Base-by-base conservation (phyloP, 2,113 vertebrate species). In the Centropristis striata region DNA sequence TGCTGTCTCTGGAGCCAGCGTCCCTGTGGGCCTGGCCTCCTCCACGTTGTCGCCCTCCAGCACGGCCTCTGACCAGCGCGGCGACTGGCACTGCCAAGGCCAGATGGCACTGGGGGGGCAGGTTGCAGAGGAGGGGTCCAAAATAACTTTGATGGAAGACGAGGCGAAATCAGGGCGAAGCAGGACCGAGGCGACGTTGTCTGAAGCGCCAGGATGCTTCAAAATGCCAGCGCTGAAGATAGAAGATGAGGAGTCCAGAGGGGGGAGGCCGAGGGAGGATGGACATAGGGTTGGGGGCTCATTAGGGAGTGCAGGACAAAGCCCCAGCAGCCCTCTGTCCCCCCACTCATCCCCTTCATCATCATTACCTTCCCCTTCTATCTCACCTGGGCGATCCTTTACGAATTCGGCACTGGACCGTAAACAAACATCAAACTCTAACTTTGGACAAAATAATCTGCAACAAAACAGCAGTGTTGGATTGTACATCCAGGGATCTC, bases 31-130 rank as follows among this genome's bases (percentile, higher is more conserved):
- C 51, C 42, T 63, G 69, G 73, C 79, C 76, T 74, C 86, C 10
- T 81, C 90, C 59, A 66, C 69, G 27, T 0, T 95, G 57, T 67
- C 80, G 5, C 32, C 89, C 82, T 75, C 80, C 49, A 75, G 80
- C 72, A 32, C 46, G 5, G 58, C 76, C 55, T 75, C 88, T 77
- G 74, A 60, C 37, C 78, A n/a, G 10, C 78, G 81, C 44, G 69
- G 50, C 46, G 90, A 86, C 60, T 79, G 74, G 86, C 85, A 80
- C 53, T 63, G 85, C 75, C 88, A 87, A 59, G 59, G 64, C 83
- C 90, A 91, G 89, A 83, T 83, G 94, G 32, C 95, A 95, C 54
- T 18, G 0, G 95, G 93, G 94, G 96, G 5, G 92, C 94, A 91
- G 94, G 49, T 41, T 47, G 23, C 70, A 0, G 3, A 55, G 91